Base-by-base conservation (phyloP, 2,888 invertebrate species). In the Erebia palarica region DNA sequence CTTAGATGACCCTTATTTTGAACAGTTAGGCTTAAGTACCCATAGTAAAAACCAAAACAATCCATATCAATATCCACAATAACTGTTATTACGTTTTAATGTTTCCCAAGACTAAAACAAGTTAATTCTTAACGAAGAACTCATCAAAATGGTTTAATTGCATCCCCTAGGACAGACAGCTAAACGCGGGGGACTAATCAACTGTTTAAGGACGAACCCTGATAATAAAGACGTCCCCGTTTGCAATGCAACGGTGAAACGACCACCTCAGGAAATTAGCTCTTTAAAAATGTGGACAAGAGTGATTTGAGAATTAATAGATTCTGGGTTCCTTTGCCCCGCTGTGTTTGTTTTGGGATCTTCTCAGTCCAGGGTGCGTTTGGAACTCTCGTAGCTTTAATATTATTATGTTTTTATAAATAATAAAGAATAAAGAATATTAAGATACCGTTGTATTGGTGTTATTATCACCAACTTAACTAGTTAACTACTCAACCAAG, bases 111-210 rank as follows among this genome's bases (percentile, higher is more conserved):
- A 86, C 87, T 84, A 87, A 63, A 85, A 83, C 84, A 84, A 85
- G 82, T 87, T 85, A 86, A 88, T 89, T 89, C 86, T 85, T 86
- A 88, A 88, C 86, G 89, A 86, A 84, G 74, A 49, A 76, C 82
- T 83, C 87, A 83, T 88, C 85, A 89, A 89, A 89, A 87, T 86
- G 86, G 84, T 86, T 89, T 89, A 87, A 90, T 87, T 89, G 84
- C 87, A 81, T 87, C 86, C 86, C 87, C 76, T 61, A 84, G 86
- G 84, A 83, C 82, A 82, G 81, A 83, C 82, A 82, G 81, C 84
- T 85, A 82, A 86, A 81, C 84, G 83, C 81, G 82, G 77, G 76
- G 76, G 80, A 75, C 85, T 88, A 86, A 89, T 88, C 88, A 87
- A 83, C 80, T 82, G 83, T 84, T 84, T 82, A 78, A 80, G 79